Conservation (phyloP, 2,113 vertebrate species). For the Planiliza haematocheilus region DNA sequence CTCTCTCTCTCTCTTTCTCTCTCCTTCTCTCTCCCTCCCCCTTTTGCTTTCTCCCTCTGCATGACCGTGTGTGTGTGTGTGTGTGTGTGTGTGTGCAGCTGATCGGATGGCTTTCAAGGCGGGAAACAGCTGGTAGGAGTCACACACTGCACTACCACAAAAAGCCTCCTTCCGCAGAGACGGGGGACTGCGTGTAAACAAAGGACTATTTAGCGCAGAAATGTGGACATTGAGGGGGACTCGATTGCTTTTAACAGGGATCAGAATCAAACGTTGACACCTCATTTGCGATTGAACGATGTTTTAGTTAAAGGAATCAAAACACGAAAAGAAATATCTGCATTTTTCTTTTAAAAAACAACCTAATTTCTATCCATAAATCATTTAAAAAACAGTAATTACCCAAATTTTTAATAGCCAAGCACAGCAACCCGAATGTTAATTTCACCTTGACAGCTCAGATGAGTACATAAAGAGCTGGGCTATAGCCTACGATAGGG, state of each 20-base stretch:
- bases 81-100: conserved; percentile 89
- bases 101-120: conserved; percentile 96
- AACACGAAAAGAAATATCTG: neutral
- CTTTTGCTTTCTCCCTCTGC: conserved; percentile 79
- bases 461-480: conserved; percentile 32
- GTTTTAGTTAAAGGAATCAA: neutral
- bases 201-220: conserved; percentile 86
- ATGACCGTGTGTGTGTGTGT: conserved; percentile 79
- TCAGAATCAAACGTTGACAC: neutral
- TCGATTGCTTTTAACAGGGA: neutral
- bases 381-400: no score
- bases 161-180: conserved; percentile 90
- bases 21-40: conserved; percentile 60
- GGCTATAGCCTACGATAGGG: conserved; percentile 43
- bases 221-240: neutral
- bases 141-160: conserved; percentile 85
- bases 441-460: neutral
- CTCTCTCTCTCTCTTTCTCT: conserved; percentile 50
- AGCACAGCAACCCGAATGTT: neutral
- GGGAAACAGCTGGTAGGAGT: conserved; percentile 98
- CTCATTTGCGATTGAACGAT: neutral
- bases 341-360: neutral
- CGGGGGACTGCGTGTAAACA: conserved; percentile 92
- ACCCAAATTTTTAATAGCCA: no score
- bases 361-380: no score